Evolutionary conservation across 2,113 vertebrate genomes (phyloP).

Genomic region (Panthera tigris): DNA sequence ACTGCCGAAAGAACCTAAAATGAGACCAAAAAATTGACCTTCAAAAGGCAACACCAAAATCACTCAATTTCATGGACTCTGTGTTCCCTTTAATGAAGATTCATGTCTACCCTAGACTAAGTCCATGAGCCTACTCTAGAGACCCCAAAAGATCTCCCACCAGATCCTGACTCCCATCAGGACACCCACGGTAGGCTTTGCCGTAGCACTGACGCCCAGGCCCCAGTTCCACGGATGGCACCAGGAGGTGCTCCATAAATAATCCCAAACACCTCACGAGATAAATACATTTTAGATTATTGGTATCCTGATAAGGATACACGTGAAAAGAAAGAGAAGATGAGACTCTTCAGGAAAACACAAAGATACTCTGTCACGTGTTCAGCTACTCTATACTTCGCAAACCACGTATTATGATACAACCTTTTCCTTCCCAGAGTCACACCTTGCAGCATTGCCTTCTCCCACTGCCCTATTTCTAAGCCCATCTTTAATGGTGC

Average conservation of each 20-base stretch:
- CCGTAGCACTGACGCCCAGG: not conserved
- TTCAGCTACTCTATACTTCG: not conserved
- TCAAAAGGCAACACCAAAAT: conserved; percentile 15
- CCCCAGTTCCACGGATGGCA: not conserved
- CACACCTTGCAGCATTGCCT: not conserved
- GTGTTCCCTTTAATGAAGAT: not conserved
- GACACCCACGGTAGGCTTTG: not conserved
- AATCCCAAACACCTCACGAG: not conserved
- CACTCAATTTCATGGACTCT: not conserved
- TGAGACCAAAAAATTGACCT: not conserved
- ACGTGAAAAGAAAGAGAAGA: not conserved
- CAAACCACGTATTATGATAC: not conserved
- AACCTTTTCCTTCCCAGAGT: not conserved
- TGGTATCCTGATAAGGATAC: not conserved
- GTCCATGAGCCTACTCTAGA: not conserved
- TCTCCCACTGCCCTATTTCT: not conserved
- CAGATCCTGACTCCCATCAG: not conserved
- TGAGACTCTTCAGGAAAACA: not conserved
- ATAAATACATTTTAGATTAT: not conserved
- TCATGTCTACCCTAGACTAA: not conserved
- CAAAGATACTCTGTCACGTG: not conserved
- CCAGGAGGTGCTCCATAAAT: not conserved
- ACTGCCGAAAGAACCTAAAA: conserved; percentile 16
- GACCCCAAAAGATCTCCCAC: not conserved
- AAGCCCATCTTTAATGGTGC: not conserved